These are phyloP conservation scores for Anas bahamensis DNA, from an alignment of 2,797 vertebrate species.

Conservation along the genomic window DNA sequence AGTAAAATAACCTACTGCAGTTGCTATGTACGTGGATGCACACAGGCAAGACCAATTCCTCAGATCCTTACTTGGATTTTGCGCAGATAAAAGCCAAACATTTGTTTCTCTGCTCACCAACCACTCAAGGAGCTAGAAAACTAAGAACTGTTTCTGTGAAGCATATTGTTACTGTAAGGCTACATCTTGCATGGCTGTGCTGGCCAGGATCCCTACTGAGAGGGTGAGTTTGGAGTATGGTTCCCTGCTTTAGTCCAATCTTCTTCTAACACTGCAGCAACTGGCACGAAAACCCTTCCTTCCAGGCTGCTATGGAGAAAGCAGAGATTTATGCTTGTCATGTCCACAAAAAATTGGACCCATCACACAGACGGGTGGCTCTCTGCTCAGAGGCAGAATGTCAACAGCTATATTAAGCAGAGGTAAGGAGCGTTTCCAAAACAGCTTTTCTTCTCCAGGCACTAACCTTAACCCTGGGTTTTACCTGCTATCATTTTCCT, in stretches of 20 bases:
- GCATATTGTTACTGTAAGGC: background rate
- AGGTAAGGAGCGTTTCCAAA: background rate
- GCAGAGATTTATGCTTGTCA: background rate
- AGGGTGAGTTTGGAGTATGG: background rate
- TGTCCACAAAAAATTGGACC: background rate
- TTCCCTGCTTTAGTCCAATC: background rate
- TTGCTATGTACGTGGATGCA: background rate
- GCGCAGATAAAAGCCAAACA: background rate
- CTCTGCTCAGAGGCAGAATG: background rate
- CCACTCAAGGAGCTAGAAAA: background rate
- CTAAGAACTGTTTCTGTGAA: background rate
- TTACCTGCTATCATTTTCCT: background rate
- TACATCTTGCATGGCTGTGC: background rate
- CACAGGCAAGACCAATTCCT: background rate
- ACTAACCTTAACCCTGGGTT: background rate
- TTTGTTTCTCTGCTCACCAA: background rate
- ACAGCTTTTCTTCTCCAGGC: background rate
- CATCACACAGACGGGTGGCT: background rate
- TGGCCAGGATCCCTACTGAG: background rate
- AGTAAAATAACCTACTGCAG: background rate
- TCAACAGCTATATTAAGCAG: conserved; percentile 20
- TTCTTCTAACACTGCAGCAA: background rate
- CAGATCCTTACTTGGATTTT: background rate
- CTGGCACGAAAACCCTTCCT: conserved; percentile 23
- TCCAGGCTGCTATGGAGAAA: background rate